phyloP scores from a whole-genome alignment of 37 sponge, comb jelly and placozoan species.

The Chondrilla cf. caribensis region DNA sequence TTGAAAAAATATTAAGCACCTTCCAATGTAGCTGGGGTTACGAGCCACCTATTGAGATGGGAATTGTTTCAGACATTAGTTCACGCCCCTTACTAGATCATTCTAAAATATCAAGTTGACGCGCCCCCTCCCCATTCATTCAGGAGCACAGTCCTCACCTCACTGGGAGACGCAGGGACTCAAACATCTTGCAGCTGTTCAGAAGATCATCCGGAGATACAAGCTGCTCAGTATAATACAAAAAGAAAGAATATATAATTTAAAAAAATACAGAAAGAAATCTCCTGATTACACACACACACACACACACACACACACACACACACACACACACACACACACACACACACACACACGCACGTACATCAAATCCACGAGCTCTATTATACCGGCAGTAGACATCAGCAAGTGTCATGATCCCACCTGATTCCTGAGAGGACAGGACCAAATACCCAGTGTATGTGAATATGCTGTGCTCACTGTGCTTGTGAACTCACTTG shows the following conservation, averaged over 20 bases:
- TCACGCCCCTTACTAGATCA: too few relatives aligned
- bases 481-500: constrained; percentile 12
- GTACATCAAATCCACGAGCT: constrained; percentile 93
- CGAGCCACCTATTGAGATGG: too few relatives aligned
- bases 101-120: too few relatives aligned
- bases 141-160: constrained; percentile 34
- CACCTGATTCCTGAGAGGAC: constrained; percentile 79
- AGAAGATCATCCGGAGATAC: constrained; percentile 96
- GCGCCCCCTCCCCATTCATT: too few relatives aligned
- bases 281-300: not conserved
- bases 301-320: not conserved
- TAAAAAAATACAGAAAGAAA: not conserved
- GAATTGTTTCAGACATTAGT: too few relatives aligned
- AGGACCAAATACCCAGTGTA: constrained; percentile 15
- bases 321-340: not conserved
- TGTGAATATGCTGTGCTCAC: not conserved
- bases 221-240: constrained; percentile 46
- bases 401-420: constrained; percentile 92
- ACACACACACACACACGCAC: not conserved
- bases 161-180: constrained; percentile 58
- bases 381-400: constrained; percentile 97
- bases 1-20: too few relatives aligned
- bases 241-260: not conserved
- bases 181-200: constrained; percentile 88
- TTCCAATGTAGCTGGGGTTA: too few relatives aligned